phyloP scores from a whole-genome alignment of 2,797 vertebrate genomes.

The Pipistrellus kuhlii region DNA sequence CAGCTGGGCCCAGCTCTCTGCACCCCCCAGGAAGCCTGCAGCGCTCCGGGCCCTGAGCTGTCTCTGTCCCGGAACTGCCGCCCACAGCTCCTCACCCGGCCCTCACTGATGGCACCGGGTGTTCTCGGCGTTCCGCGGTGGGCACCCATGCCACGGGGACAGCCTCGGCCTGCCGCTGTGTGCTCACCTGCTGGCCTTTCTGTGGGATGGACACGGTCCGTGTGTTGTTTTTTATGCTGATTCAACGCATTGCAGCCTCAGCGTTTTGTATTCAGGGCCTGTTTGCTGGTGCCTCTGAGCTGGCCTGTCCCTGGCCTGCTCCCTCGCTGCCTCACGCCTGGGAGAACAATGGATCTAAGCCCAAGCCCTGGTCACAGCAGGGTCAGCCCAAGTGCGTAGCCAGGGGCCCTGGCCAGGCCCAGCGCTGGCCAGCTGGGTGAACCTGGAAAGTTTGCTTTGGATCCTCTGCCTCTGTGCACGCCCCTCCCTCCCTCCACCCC shows the following conservation, averaged over 20 bases:
- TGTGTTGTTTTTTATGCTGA: background rate
- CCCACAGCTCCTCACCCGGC: background rate
- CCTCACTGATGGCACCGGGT: background rate
- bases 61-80: background rate
- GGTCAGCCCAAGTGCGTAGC: background rate
- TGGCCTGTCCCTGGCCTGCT: background rate
- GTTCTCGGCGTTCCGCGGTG: background rate
- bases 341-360: background rate
- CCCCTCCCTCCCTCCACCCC: background rate
- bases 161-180: background rate
- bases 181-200: background rate
- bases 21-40: background rate
- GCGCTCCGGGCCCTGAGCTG: background rate
- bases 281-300: background rate
- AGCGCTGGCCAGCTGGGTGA: background rate
- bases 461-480: background rate
- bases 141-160: background rate
- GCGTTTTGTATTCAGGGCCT: conserved; percentile 38
- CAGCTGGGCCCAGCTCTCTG: background rate
- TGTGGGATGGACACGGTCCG: background rate
- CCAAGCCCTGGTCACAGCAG: background rate
- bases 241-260: background rate
- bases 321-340: background rate
- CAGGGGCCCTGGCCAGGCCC: background rate
- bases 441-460: background rate